phyloP scores from a whole-genome alignment of 2,888 invertebrate genomes.

The Griposia aprilina region DNA sequence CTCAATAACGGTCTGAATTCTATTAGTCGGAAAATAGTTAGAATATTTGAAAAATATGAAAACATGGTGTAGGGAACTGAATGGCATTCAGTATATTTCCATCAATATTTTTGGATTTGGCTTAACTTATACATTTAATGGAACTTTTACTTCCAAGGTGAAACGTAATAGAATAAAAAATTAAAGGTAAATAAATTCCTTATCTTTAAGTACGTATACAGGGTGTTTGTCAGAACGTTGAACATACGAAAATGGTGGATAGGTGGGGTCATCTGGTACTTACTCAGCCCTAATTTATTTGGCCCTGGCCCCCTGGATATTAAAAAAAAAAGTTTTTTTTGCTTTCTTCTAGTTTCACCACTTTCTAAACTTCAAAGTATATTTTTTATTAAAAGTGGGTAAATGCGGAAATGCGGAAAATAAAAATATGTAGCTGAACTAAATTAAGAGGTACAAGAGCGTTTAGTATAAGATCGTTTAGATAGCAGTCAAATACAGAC shows the following conservation, averaged over 20 bases:
- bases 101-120: constrained; percentile 12
- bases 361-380: too few relatives aligned
- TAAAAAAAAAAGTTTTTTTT: too few relatives aligned
- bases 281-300: too few relatives aligned
- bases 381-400: too few relatives aligned
- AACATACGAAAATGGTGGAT: too few relatives aligned
- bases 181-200: neutral
- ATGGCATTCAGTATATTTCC: constrained; percentile 22
- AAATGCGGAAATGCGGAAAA: too few relatives aligned
- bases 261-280: too few relatives aligned
- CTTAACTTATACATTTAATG: constrained; percentile 22
- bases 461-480: neutral
- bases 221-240: too few relatives aligned
- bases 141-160: neutral
- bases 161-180: neutral
- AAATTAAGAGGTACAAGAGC: neutral
- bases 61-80: constrained; percentile 19
- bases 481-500: neutral
- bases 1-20: constrained; percentile 38
- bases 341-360: too few relatives aligned
- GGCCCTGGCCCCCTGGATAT: too few relatives aligned
- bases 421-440: neutral
- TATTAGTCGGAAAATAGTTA: constrained; percentile 26
- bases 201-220: neutral
- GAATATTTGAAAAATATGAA: constrained; percentile 40